Base-by-base conservation (phyloP, 2,113 vertebrate species). In the Melanerpes formicivorus region DNA sequence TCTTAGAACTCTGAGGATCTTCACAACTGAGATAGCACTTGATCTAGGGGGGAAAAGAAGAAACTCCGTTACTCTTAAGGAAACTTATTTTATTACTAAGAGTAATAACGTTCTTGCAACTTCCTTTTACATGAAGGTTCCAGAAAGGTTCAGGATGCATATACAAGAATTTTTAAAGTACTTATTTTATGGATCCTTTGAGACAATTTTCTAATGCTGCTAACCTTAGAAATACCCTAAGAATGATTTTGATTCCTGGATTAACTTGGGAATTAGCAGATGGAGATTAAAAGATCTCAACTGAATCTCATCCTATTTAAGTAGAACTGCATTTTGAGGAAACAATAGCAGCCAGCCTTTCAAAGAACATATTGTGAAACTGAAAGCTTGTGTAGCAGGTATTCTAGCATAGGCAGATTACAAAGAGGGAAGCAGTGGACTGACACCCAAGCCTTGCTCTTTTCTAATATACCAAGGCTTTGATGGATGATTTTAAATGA, bases 21-120 rank as follows among this genome's bases (percentile, higher is more conserved):
- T 99, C 97, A 99, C 99, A 18, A 99, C 99, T 3, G 99, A 99
- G 97, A 99, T 99, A 95, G 99, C 99, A 14, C 99, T 99, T n/a
- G 99, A 99, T 93, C 99, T 99, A 94, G 52, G 80, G 44, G 40
- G 44, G 74, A 34, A 67, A 50, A 34, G 37, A 52, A 32, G 56
- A 52, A 29, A 67, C 26, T 32, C 42, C 58, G 5, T 95, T 90
- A 95, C 18, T 65, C 60, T 75, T 58, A 80, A 82, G 26, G 16
- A 37, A 87, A 79, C 7, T 25, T 11, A 66, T 50, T 58, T 58
- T 40, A 75, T 48, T 59, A 66, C 15, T 30, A 78, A 82, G 16
- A 92, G 66, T 34, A 88, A 44, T 11, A 76, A 76, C 4, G 10
- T 65, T 67, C 56, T 72, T 63, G 16, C 17, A 72, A 89, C 18